These are phyloP conservation scores for Margarornis squamiger DNA, from an alignment of 2,797 vertebrate genomes.

Conservation along the genomic window DNA sequence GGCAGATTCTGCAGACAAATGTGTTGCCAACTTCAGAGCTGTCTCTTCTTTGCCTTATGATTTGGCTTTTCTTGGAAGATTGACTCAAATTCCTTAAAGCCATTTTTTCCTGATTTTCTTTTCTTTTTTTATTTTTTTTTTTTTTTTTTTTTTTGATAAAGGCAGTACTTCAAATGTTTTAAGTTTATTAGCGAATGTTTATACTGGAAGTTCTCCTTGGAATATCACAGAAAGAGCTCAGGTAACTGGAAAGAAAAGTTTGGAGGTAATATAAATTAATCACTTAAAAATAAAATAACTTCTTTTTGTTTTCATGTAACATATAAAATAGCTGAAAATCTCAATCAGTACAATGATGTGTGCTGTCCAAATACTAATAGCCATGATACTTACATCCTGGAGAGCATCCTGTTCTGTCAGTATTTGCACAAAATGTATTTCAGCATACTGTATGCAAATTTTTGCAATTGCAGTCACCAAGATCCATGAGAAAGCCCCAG, in stretches of 20 bases:
- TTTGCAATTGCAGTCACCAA: neutral
- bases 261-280: neutral
- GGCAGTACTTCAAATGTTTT: neutral
- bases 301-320: neutral
- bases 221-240: neutral
- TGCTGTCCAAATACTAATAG: neutral
- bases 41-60: conserved; percentile 34
- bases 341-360: neutral
- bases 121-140: neutral
- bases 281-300: neutral
- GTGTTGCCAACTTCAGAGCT: conserved; percentile 14
- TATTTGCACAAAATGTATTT: neutral
- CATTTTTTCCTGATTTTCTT: neutral
- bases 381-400: neutral
- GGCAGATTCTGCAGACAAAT: conserved; percentile 48
- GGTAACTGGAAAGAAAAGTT: neutral
- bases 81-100: neutral
- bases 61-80: conserved; percentile 33
- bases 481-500: neutral
- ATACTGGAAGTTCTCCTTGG: neutral
- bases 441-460: neutral
- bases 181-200: neutral
- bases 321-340: neutral
- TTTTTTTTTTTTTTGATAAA: neutral
- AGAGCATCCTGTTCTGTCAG: neutral